phyloP scores from a whole-genome alignment of 2,888 invertebrate genomes.

The Macrophya annulata region DNA sequence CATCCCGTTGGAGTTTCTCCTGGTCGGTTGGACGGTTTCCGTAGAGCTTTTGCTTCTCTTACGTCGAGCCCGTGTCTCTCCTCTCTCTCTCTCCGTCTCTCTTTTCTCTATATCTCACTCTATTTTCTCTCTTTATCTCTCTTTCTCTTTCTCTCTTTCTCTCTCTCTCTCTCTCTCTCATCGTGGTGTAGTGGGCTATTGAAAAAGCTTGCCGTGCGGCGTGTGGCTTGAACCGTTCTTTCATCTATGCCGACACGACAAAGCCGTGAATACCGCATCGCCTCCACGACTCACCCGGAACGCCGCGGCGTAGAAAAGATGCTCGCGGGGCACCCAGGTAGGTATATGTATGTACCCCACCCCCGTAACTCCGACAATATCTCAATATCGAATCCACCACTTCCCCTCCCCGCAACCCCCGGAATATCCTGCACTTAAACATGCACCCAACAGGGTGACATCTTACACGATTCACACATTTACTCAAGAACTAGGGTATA shows the following conservation, averaged over 20 bases:
- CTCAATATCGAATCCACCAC: not conserved
- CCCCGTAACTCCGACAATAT: not conserved
- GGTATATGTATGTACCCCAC: conserved; percentile 19
- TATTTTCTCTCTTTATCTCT: conserved; percentile 50
- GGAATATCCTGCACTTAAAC: not conserved
- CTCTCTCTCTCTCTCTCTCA: conserved; percentile 57
- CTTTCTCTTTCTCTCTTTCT: conserved; percentile 53
- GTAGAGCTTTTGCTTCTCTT: conserved; percentile 44
- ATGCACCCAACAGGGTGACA: not conserved
- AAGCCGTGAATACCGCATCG: conserved; percentile 61
- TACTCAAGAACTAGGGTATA: not conserved
- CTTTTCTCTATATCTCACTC: conserved; percentile 41
- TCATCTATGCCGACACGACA: conserved; percentile 66
- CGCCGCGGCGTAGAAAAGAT: conserved; percentile 36
- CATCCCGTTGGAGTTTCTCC: conserved; percentile 34
- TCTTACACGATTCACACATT: not conserved
- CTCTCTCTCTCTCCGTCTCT: not conserved
- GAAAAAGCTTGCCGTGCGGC: conserved; percentile 64
- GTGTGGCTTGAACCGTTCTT: conserved; percentile 67
- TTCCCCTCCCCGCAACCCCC: no score
- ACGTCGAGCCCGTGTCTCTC: conserved; percentile 37
- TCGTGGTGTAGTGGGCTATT: conserved; percentile 58
- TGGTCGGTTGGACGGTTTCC: conserved; percentile 11
- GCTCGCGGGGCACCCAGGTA: conserved; percentile 45
- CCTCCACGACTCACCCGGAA: conserved; percentile 51